phyloP scores from a whole-genome alignment of 2,888 invertebrate genomes.

The Megaustenia siamemsis region DNA sequence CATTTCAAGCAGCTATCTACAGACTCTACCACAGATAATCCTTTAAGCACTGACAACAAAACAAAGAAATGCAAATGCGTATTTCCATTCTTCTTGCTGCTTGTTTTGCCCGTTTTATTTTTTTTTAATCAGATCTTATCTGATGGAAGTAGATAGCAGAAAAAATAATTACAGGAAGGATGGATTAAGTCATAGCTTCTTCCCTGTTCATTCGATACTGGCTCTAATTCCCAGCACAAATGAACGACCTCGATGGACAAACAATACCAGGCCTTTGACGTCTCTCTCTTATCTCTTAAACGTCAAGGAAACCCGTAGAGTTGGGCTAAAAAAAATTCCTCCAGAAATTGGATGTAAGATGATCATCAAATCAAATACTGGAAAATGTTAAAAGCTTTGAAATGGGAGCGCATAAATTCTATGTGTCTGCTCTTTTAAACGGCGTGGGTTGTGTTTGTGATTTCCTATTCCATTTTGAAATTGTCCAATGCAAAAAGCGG shows the following conservation, averaged over 20 bases:
- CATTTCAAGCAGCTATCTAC: too few species aligned
- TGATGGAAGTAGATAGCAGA: background rate
- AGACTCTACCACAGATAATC: too few species aligned
- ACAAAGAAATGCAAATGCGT: too few species aligned
- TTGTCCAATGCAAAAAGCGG: background rate
- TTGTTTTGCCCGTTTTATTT: too few species aligned
- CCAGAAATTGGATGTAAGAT: background rate
- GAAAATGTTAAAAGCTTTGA: conserved; percentile 14
- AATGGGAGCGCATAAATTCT: background rate
- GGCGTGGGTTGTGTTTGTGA: background rate
- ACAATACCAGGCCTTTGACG: background rate
- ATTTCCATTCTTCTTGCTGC: too few species aligned
- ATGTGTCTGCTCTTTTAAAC: background rate
- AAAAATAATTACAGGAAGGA: background rate
- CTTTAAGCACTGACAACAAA: too few species aligned
- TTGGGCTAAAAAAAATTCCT: background rate
- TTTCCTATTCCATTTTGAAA: background rate
- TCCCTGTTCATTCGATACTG: background rate
- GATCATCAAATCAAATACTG: background rate
- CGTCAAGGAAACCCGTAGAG: background rate
- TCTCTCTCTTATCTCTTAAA: background rate
- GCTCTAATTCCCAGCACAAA: background rate
- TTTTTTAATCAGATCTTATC: too few species aligned
- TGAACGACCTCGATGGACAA: background rate
- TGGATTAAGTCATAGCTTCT: background rate